Evolutionary conservation across 1,140 invertebrate species (phyloP), one percentile per base, ranked within the genome.

Genomic region (Drosophila bifasciata): DNA sequence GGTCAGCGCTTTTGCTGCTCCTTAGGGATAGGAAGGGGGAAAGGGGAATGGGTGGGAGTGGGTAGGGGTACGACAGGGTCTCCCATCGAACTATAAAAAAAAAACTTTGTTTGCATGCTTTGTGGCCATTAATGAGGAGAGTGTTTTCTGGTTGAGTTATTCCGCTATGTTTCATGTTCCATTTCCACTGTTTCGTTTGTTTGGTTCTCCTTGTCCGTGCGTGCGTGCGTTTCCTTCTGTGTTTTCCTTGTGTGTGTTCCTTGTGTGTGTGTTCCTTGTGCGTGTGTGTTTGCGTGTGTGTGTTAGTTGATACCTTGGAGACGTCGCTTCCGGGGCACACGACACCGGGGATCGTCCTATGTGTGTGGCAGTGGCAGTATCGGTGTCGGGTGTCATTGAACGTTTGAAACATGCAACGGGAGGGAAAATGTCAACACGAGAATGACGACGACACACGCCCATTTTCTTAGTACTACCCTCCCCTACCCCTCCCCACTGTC

Each of bases 391-490:
- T 86, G 63, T 85, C 81, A 81, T 60, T 86, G 68, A 41, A 70
- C 81, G 72, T 59, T 79, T 72, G 75, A 21, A 84, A 36, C 75
- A 80, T 80, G 72, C 63, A 77, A n/a, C n/a, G n/a, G n/a, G n/a
- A n/a, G n/a, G 56, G 32, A 76, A 64, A 86, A 61, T 86, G 76
- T 86, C 76, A 84, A 86, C 81, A 67, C 45, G n/a, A n/a, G n/a
- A n/a, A n/a, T n/a, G n/a, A n/a, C n/a, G n/a, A n/a, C n/a, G n/a
- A n/a, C n/a, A n/a, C n/a, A n/a, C n/a, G n/a, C n/a, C n/a, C n/a
- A n/a, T n/a, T n/a, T n/a, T n/a, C n/a, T n/a, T n/a, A n/a, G n/a
- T n/a, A n/a, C n/a, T n/a, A n/a, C n/a, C n/a, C n/a, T n/a, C n/a
- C n/a, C n/a, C n/a, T n/a, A n/a, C n/a, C n/a, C n/a, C n/a, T n/a